phyloP scores from a whole-genome alignment of 2,113 vertebrate species.

The Ptilorrhoa leucosticta region DNA sequence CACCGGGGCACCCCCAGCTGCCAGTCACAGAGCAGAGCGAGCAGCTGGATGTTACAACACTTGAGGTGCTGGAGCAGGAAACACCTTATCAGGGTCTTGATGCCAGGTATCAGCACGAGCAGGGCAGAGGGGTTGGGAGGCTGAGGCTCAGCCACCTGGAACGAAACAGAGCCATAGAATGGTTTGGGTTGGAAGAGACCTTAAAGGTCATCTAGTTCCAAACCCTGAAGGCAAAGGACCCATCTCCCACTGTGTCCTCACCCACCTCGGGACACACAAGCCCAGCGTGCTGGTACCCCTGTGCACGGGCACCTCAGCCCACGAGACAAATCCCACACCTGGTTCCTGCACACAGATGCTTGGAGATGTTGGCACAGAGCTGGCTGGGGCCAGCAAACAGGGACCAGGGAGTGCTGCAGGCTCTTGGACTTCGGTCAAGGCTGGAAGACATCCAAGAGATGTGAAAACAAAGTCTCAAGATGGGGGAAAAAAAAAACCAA shows the following conservation, averaged over 20 bases:
- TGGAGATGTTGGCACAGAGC: neutral
- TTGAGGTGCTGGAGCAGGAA: neutral
- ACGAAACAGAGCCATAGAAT: neutral
- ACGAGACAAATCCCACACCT: neutral
- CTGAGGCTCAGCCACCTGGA: neutral
- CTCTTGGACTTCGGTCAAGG: neutral
- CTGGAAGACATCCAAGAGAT: rapidly evolving
- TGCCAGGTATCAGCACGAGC: neutral
- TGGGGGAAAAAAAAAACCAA: neutral
- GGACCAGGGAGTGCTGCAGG: neutral
- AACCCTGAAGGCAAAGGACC: neutral
- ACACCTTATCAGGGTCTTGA: rapidly evolving
- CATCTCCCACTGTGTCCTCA: neutral
- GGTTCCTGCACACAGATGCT: neutral
- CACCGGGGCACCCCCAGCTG: neutral
- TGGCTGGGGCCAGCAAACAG: neutral
- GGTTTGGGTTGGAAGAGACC: neutral
- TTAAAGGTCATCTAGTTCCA: neutral
- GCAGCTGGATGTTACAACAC: neutral
- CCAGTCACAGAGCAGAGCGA: neutral
- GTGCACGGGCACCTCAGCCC: neutral
- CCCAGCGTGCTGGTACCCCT: neutral
- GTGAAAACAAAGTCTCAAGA: neutral
- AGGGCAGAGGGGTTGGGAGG: neutral
- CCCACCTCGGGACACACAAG: neutral